Base-by-base conservation (phyloP, 2,113 vertebrate genomes). In the Oreochromis spilurus region DNA sequence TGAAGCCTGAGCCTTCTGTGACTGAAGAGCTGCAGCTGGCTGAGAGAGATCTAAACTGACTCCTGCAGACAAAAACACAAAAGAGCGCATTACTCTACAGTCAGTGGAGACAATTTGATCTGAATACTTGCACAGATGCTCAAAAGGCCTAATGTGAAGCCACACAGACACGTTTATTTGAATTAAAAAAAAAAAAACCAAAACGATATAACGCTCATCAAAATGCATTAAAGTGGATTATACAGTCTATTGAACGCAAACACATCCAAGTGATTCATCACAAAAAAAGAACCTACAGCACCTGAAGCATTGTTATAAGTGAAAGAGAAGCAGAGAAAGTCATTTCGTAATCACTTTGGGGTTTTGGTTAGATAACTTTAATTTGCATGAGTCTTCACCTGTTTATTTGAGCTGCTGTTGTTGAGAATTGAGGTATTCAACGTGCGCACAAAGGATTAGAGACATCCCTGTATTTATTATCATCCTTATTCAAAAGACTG, bases 21-120 rank as follows among this genome's bases (percentile, higher is more conserved):
- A 96, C 96, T 98, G 43, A 94, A 96, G 94, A 9, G 96, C 94
- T 88, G 96, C 95, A 62, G 95, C 95, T 31, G 96, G 96, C 88
- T 96, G 96, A 48, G 95, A 95, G 24, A 96, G 92, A 83, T 94
- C 88, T 83, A 97, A 82, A 65, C 92, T 95, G 75, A 97, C 94
- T 86, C 95, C 96, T 97, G 91, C 11, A 84, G 91, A 86, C 3
- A n/a, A 82, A 83, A 84, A 91, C 8, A 89, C 79, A 62, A 84
- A 19, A 84, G 31, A 38, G n/a, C n/a, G 78, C 17, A 72, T 86
- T 87, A 70, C 48, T 87, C 48, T 31, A 45, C 17, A 84, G 21
- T 57, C 43, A 48, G 75, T n/a, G 10, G 13, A 72, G 38, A 80
- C 1, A 10, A 26, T 19, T 65, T 12, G 2, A 57, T 21, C 7